Percentiles rank a stretch among this genome's conserved stretches.
Conservation (phyloP, 2,888 invertebrate genomes). For the Apamea epomidion region DNA sequence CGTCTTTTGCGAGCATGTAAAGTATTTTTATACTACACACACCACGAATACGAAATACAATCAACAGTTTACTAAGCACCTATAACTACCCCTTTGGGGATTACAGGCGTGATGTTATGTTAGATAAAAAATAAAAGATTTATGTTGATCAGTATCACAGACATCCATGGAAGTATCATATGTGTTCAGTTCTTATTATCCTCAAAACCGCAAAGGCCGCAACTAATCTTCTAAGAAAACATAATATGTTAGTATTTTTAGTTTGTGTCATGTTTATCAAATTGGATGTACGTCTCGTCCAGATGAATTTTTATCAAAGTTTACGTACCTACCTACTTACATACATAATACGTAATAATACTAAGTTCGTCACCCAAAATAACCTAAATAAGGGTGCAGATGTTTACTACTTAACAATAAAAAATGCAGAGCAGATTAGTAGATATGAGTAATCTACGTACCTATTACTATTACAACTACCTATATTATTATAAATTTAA, state of each 20-base stretch:
- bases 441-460: neutral
- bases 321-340: neutral
- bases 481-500: neutral
- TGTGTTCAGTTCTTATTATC: slow-evolving; percentile 2
- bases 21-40: neutral
- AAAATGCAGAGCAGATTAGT: slow-evolving; percentile 9
- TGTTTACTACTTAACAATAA: neutral
- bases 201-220: slow-evolving; percentile 48
- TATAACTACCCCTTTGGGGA: neutral
- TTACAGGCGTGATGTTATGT: neutral
- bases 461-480: neutral
- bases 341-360: neutral
- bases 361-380: slow-evolving; percentile 22
- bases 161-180: neutral
- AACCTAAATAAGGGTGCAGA: slow-evolving; percentile 11
- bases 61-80: neutral
- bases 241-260: slow-evolving; percentile 6
- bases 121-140: slow-evolving; percentile 6
- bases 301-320: slow-evolving; percentile 11
- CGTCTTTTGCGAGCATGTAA: neutral
- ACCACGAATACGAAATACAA: neutral
- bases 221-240: slow-evolving; percentile 12
- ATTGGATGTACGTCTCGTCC: slow-evolving; percentile 15
- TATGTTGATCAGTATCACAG: neutral
- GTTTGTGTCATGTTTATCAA: slow-evolving; percentile 14